Evolutionary conservation across 2,888 invertebrate genomes (phyloP), one percentile per base, ranked within the genome.

Genomic region (Zelleria hepariella): DNA sequence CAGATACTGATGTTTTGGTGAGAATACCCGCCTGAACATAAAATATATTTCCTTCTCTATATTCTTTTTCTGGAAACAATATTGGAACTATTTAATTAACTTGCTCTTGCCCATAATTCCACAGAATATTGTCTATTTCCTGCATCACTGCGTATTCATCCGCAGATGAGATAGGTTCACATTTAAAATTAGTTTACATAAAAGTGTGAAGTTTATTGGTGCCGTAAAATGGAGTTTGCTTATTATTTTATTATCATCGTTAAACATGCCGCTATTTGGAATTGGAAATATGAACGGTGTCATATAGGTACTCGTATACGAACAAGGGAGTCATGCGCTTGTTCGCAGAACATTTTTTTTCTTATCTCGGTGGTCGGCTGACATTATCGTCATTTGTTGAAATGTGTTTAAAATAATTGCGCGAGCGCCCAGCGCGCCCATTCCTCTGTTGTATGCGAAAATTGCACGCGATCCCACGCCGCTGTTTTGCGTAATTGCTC

Each of bases 351-450:
- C 25, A 18, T 25, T 54, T 54, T 54, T 54, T 54, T 26, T 51
- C 51, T 51, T 54, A 26, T 54, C 56, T 48, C 23, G 64, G 68
- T 68, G 72, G 72, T 70, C 71, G 74, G 70, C 86, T 81, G 84
- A 82, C 82, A 86, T 86, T 86, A 86, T 80, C 80, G 77, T 85
- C 84, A 83, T 85, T 87, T 86, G 87, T 87, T 86, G 86, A 87
- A 88, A 86, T 82, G 87, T 85, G 76, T 87, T 88, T 88, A 88
- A 86, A 87, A 86, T 88, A 88, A 88, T 88, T 87, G 86, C 75
- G 73, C 74, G 75, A 73, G 75, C 70, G 77, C 80, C 74, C 77
- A 78, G 85, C 74, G 77, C 76, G 75, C 80, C 72, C 83, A 80
- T 83, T 78, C 78, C 77, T 73, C 72, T 70, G 78, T 77, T 76